Evolutionary conservation across 2,797 vertebrate genomes (phyloP).

Genomic region (Pipistrellus pipistrellus): DNA sequence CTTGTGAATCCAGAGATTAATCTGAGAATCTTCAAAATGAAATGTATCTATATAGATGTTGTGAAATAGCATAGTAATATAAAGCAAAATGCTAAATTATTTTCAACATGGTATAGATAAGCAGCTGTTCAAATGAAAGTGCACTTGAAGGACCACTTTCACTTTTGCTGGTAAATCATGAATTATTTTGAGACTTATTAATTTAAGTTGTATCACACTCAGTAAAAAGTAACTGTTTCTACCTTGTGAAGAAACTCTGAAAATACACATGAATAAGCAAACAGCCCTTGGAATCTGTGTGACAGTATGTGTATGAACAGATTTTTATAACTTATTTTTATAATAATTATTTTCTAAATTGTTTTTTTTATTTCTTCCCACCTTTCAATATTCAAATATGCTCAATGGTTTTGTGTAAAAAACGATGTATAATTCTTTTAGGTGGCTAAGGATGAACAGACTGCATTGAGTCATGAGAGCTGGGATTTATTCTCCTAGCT

Average conservation of each 20-base stretch:
- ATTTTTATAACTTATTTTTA: conserved; percentile 64
- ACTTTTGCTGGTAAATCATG: conserved; percentile 76
- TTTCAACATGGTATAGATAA: conserved; percentile 74
- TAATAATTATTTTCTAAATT: conserved; percentile 67
- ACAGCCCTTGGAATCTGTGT: background rate
- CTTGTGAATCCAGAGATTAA: conserved; percentile 83
- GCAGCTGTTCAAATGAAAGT: conserved; percentile 81
- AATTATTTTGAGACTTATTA: conserved; percentile 80
- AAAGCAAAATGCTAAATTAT: conserved; percentile 73
- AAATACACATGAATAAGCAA: conserved; percentile 53
- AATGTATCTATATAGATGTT: conserved; percentile 74
- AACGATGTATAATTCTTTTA: conserved; percentile 73
- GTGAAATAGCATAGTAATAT: conserved; percentile 61
- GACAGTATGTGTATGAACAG: conserved; percentile 62
- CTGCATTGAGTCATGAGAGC: background rate
- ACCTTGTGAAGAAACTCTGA: conserved; percentile 72
- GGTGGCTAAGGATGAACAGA: conserved; percentile 4
- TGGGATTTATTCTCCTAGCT: conserved; percentile 73
- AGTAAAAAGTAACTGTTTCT: conserved; percentile 62
- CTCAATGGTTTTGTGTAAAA: conserved; percentile 68
- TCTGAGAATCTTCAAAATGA: conserved; percentile 78
- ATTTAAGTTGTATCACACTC: conserved; percentile 72
- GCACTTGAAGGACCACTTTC: conserved; percentile 72
- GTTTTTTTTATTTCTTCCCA: background rate
- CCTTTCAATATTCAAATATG: background rate